Evolutionary conservation across 1,140 invertebrate species (phyloP).

Genomic region (Meloidogyne exigua): DNA sequence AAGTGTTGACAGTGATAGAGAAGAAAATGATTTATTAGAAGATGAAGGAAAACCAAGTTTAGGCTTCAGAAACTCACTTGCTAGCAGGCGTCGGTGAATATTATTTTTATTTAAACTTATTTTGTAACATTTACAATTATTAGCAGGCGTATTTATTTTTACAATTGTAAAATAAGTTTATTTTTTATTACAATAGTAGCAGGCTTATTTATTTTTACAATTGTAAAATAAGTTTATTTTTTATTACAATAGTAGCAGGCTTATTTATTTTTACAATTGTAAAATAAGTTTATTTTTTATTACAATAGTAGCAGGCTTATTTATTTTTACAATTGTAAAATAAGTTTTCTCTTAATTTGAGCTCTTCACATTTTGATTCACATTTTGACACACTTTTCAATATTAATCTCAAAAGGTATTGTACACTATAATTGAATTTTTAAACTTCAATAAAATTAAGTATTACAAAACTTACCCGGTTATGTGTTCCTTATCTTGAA

Average conservation of each 20-base stretch:
- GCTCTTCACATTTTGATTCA: conserved; percentile 11
- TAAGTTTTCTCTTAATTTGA: not conserved
- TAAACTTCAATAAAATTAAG: conserved; percentile 5
- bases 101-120: not conserved
- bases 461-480: conserved; percentile 35
- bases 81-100: not conserved
- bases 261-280: not conserved
- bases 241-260: not conserved
- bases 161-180: not conserved
- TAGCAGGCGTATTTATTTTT: not conserved
- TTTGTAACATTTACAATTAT: not conserved
- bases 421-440: not conserved
- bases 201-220: not conserved
- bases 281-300: not conserved
- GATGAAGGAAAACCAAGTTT: not conserved
- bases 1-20: not conserved
- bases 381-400: conserved; percentile 39
- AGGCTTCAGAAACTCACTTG: not conserved
- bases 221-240: not conserved
- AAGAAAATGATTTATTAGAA: not conserved
- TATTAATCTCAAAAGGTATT: conserved; percentile 35
- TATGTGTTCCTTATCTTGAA: conserved; percentile 30
- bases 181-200: not conserved
- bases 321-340: not conserved
- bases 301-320: not conserved